Conservation (phyloP, 2,888 invertebrate genomes). For the Ectobius pallidus region DNA sequence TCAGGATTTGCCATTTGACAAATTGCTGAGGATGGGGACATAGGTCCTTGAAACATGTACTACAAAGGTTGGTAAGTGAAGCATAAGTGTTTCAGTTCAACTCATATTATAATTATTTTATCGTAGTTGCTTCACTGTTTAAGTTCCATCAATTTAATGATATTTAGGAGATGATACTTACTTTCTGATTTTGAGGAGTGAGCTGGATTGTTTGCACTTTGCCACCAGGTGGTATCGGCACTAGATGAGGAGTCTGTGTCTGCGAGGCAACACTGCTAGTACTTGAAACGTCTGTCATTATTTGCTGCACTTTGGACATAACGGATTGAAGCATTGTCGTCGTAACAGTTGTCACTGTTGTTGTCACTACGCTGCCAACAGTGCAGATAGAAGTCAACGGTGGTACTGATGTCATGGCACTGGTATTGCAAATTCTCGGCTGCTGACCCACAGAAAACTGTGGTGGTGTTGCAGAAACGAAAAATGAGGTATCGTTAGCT, state of each 20-base stretch:
- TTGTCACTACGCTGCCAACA: constrained; percentile 27
- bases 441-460: constrained; percentile 4
- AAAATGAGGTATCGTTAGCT: not conserved
- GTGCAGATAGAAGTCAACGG: constrained; percentile 27
- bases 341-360: constrained; percentile 17
- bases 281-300: not conserved
- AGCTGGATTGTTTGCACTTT: constrained; percentile 75
- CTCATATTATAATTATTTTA: no score
- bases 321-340: not conserved
- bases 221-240: constrained; percentile 36
- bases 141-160: no score
- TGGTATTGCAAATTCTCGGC: not conserved
- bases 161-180: constrained; percentile 47
- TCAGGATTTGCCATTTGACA: no score
- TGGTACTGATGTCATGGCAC: constrained; percentile 12
- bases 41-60: no score
- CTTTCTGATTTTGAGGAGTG: constrained; percentile 74
- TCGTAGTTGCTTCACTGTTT: no score
- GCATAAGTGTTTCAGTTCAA: no score
- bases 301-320: not conserved
- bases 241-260: constrained; percentile 38
- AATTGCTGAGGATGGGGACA: no score
- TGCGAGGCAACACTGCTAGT: constrained; percentile 12
- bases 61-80: no score
- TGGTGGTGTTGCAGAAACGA: constrained; percentile 7